phyloP scores from a whole-genome alignment of 2,888 invertebrate genomes.

The Anoncus sp. region DNA sequence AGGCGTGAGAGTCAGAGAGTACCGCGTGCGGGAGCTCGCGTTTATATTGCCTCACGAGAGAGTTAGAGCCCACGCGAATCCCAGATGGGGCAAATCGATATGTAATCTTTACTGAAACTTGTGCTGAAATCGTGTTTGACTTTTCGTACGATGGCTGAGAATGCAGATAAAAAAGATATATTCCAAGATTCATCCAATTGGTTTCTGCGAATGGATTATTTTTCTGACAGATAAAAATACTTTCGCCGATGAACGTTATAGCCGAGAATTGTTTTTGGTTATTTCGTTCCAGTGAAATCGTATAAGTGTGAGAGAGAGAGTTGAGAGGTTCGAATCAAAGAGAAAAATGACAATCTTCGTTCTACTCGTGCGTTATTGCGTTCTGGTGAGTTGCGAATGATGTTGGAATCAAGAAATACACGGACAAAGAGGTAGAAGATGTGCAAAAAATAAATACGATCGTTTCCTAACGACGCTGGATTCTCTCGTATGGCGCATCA shows the following conservation, averaged over 20 bases:
- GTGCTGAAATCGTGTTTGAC: conserved; percentile 27
- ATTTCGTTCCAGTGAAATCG: conserved; percentile 37
- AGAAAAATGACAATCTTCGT: conserved; percentile 49
- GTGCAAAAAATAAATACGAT: conserved; percentile 58
- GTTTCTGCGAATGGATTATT: conserved; percentile 37
- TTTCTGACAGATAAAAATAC: conserved; percentile 41
- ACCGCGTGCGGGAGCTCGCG: conserved; percentile 49
- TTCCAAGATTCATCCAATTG: conserved; percentile 19
- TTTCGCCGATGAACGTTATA: conserved; percentile 28
- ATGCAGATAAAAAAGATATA: conserved; percentile 19
- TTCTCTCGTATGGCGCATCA: conserved; percentile 52
- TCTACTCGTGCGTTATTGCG: conserved; percentile 49
- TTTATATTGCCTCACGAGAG: conserved; percentile 43
- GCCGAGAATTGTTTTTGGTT: conserved; percentile 27
- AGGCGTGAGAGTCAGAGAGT: conserved; percentile 65
- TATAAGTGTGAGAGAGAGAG: background rate
- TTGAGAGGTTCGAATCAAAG: background rate
- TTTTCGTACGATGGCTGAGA: conserved; percentile 18
- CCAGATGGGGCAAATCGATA: conserved; percentile 53
- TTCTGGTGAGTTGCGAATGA: conserved; percentile 43
- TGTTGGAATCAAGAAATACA: conserved; percentile 50
- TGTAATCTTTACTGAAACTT: conserved; percentile 36
- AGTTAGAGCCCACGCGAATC: conserved; percentile 60
- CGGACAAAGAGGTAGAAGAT: conserved; percentile 19
- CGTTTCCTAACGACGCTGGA: conserved; percentile 63